phyloP scores from a whole-genome alignment of 2,797 vertebrate species.

The Dermochelys coriacea region DNA sequence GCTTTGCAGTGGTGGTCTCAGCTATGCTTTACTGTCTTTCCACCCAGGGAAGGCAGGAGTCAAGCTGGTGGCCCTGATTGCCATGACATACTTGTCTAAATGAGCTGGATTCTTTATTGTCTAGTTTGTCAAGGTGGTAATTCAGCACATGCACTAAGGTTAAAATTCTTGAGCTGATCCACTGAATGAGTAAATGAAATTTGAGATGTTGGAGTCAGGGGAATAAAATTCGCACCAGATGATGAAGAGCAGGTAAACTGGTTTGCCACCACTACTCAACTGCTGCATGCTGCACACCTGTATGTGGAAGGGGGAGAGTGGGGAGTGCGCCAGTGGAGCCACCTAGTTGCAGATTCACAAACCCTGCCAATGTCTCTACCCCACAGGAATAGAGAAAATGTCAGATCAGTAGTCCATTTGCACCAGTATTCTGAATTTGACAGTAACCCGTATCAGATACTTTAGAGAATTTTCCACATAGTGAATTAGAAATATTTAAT shows the following conservation, averaged over 20 bases:
- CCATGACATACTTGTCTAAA: background rate
- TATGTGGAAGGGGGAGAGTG: background rate
- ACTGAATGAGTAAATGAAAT: background rate
- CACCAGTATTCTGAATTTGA: background rate
- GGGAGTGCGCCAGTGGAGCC: background rate
- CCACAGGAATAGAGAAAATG: background rate
- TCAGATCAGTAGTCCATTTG: background rate
- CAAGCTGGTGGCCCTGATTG: background rate
- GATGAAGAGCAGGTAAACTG: background rate
- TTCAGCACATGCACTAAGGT: constrained; percentile 1
- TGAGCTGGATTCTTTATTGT: background rate
- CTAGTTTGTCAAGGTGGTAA: constrained; percentile 34
- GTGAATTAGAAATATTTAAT: background rate
- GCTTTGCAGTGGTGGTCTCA: constrained; percentile 1
- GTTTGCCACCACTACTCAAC: background rate
- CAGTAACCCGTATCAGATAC: background rate
- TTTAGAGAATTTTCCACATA: background rate
- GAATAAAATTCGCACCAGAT: constrained; percentile 38
- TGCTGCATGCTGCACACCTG: background rate
- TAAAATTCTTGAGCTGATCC: constrained; percentile 26
- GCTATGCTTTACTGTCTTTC: constrained; percentile 26
- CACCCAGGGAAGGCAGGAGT: background rate
- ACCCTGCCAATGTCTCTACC: background rate
- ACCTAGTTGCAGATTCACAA: background rate
- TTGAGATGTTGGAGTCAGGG: constrained; percentile 14